phyloP scores from a whole-genome alignment of 1,140 invertebrate genomes.

The Brachionus sp. region DNA sequence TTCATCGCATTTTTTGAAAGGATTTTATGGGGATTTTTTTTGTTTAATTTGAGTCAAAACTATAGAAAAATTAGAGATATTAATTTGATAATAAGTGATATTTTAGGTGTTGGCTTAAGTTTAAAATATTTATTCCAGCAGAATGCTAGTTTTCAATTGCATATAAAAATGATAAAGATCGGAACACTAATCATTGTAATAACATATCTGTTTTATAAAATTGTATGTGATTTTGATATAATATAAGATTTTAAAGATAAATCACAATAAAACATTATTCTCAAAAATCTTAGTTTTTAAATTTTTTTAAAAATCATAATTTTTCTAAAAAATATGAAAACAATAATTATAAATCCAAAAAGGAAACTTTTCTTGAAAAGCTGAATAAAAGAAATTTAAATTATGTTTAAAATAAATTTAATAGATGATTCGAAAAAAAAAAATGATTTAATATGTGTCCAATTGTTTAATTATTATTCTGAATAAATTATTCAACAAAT shows the following conservation, averaged over 20 bases:
- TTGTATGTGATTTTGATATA: not conserved
- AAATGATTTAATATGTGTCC: no score
- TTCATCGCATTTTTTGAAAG: constrained; percentile 14
- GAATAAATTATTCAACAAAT: no score
- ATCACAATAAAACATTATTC: no score
- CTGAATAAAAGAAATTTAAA: no score
- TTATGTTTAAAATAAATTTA: no score
- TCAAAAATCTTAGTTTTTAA: no score
- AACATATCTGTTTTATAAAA: not conserved
- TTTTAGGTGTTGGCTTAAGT: not conserved
- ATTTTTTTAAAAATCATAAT: no score
- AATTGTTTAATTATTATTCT: no score
- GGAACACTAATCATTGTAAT: not conserved
- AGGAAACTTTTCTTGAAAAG: no score
- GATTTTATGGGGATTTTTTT: constrained; percentile 45
- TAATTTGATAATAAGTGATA: constrained; percentile 25
- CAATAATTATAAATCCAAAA: no score
- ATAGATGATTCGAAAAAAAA: no score
- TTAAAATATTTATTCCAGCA: not conserved
- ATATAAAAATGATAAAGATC: not conserved
- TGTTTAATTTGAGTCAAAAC: not conserved
- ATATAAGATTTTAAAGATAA: not conserved
- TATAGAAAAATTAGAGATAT: constrained; percentile 25
- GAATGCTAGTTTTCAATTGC: not conserved
- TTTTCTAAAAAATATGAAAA: no score